phyloP scores from a whole-genome alignment of 2,888 invertebrate genomes.

The Malthinus flaveolus region DNA sequence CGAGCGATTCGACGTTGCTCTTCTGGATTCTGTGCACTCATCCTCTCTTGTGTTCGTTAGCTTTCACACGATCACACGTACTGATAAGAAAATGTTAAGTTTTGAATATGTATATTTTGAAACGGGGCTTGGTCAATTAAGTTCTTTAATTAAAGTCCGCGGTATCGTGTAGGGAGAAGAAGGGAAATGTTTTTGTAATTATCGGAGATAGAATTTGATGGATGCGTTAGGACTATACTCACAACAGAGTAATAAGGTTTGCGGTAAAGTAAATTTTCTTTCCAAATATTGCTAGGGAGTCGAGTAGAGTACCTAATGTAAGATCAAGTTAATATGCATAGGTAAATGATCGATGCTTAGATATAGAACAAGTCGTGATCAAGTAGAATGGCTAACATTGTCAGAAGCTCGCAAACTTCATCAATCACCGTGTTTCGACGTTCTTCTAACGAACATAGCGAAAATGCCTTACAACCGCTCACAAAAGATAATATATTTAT shows the following conservation, averaged over 20 bases:
- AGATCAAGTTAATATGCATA: constrained; percentile 46
- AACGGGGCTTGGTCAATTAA: constrained; percentile 3
- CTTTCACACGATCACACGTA: not conserved
- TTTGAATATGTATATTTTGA: not conserved
- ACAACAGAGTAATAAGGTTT: constrained; percentile 30
- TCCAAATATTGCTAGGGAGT: constrained; percentile 40
- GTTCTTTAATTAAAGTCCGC: constrained; percentile 21
- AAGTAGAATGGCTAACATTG: constrained; percentile 19
- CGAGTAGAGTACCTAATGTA: constrained; percentile 37
- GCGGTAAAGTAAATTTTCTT: constrained; percentile 44
- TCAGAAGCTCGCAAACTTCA: constrained; percentile 34
- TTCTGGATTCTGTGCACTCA: too few relatives aligned
- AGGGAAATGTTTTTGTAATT: constrained; percentile 23
- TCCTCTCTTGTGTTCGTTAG: too few relatives aligned
- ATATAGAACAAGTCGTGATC: constrained; percentile 11
- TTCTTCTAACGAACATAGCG: constrained; percentile 16
- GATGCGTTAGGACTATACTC: constrained; percentile 41
- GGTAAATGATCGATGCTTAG: constrained; percentile 35
- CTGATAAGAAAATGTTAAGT: not conserved
- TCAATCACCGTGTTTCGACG: constrained; percentile 32
- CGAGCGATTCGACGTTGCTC: too few relatives aligned
- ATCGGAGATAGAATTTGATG: constrained; percentile 44
- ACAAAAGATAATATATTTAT: constrained; percentile 16
- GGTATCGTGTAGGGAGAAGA: too few relatives aligned
- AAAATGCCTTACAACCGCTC: constrained; percentile 19